A percentile compares a stretch with the other conserved stretches of the same genome.
These are phyloP conservation scores for Heteromormyrus szaboi DNA, from an alignment of 2,797 vertebrate genomes.

Conservation along the genomic window DNA sequence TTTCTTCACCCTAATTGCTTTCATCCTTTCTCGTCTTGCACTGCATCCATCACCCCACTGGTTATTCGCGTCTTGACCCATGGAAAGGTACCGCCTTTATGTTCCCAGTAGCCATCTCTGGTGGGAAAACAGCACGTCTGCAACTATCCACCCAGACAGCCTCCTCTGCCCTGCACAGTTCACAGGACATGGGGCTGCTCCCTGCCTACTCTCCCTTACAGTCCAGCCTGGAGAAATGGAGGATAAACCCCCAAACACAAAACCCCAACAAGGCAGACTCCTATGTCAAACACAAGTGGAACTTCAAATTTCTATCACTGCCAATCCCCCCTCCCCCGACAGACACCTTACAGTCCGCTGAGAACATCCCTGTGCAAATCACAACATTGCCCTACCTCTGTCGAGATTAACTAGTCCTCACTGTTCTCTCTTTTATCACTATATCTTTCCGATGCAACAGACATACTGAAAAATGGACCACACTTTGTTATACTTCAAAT, in stretches of 20 bases:
- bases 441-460: neutral
- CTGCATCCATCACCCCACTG: neutral
- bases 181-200: constrained; percentile 9
- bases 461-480: neutral
- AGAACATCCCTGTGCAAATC: neutral
- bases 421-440: neutral
- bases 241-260: neutral
- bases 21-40: neutral
- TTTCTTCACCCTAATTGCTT: neutral
- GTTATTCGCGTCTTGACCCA: neutral
- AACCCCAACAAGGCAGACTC: constrained; percentile 16
- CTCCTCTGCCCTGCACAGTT: neutral
- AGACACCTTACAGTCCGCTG: neutral
- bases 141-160: neutral
- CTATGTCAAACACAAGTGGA: constrained; percentile 6
- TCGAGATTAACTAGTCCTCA: neutral
- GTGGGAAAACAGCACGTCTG: neutral
- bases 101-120: neutral
- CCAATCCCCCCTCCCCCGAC: neutral
- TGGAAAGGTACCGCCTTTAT: neutral
- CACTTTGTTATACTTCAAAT: neutral
- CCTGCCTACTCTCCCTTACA: constrained; percentile 20
- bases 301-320: constrained; percentile 22
- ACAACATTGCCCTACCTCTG: neutral
- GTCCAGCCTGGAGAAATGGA: constrained; percentile 16